These are phyloP conservation scores for Mus minutoides DNA, from an alignment of 2,797 vertebrate genomes.

Conservation along the genomic window DNA sequence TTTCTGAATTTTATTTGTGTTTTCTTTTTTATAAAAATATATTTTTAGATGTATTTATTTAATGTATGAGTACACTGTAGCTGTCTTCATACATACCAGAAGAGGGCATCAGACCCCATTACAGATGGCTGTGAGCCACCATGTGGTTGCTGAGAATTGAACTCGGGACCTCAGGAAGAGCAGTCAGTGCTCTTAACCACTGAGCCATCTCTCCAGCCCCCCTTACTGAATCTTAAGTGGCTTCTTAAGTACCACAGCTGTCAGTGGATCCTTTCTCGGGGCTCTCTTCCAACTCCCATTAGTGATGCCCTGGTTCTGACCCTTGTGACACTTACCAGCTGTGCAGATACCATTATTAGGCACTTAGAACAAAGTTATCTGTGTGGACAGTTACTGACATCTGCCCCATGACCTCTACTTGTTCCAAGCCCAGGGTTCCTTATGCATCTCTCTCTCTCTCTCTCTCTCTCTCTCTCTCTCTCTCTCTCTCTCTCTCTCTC, in stretches of 20 bases:
- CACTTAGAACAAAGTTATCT: neutral
- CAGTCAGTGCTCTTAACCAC: no score
- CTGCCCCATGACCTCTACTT: neutral
- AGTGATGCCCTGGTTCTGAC: neutral
- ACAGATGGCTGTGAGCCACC: no score
- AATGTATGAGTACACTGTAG: no score
- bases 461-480: neutral
- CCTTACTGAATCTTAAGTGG: neutral
- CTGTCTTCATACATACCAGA: no score
- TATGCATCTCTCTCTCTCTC: neutral
- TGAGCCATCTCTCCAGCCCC: no score
- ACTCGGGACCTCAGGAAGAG: no score
- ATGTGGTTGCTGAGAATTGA: no score
- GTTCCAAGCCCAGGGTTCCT: neutral
- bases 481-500: neutral
- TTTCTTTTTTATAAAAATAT: no score
- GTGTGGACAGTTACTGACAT: neutral
- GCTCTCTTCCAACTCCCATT: neutral
- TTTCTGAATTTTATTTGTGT: neutral
- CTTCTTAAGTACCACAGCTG: neutral
- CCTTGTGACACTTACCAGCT: neutral
- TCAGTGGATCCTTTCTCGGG: neutral
- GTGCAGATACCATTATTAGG: neutral
- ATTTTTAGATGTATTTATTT: no score
- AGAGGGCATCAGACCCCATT: no score